Conservation (phyloP, 2,113 vertebrate genomes). For the Peucedramus taeniatus region DNA sequence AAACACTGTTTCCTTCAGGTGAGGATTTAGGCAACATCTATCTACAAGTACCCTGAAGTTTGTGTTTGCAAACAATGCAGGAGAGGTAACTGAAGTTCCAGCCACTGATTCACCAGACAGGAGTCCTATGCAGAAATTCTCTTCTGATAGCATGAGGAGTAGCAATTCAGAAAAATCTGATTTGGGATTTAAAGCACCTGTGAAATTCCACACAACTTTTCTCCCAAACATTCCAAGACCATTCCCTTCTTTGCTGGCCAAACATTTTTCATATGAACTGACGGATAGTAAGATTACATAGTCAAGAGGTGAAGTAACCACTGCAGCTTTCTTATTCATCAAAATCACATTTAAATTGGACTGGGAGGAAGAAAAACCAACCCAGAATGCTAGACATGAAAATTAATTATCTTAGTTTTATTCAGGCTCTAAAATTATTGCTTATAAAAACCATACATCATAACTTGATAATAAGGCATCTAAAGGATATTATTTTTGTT, state of each 20-base stretch:
- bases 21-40: not conserved
- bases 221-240: not conserved
- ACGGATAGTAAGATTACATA: fast-evolving
- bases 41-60: not conserved
- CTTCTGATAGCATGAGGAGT: fast-evolving
- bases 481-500: not conserved
- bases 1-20: not conserved
- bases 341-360: not conserved
- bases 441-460: not conserved
- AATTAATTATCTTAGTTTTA: not conserved
- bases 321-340: not conserved
- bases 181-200: not conserved
- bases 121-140: not conserved
- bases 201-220: not conserved
- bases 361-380: not conserved
- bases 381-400: not conserved
- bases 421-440: not conserved
- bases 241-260: not conserved
- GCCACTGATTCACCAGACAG: not conserved
- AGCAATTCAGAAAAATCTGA: not conserved
- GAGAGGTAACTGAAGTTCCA: not conserved
- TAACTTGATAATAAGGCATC: not conserved
- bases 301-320: not conserved
- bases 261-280: not conserved
- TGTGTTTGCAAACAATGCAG: not conserved